phyloP scores from a whole-genome alignment of 2,888 invertebrate genomes.

The Polyommatus iphigenia region DNA sequence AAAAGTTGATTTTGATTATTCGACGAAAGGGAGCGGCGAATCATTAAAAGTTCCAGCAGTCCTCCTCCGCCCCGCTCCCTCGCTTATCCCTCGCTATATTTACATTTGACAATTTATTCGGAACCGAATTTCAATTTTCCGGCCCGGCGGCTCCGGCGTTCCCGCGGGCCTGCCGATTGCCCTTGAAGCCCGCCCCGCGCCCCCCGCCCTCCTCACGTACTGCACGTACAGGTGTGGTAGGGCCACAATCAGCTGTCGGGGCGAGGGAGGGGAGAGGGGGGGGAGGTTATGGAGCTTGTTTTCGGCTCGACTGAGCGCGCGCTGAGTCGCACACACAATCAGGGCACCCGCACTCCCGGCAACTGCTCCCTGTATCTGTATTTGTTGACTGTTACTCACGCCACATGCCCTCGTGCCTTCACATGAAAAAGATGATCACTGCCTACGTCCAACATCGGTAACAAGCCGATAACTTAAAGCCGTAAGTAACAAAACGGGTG shows the following conservation, averaged over 20 bases:
- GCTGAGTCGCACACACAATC: background rate
- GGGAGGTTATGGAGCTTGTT: background rate
- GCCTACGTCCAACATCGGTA: background rate
- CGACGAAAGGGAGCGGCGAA: background rate
- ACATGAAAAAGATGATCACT: background rate
- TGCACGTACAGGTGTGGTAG: background rate
- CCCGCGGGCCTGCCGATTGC: slow-evolving; percentile 14
- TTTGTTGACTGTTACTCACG: background rate
- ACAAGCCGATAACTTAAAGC: background rate
- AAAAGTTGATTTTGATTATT: slow-evolving; percentile 13
- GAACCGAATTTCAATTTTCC: slow-evolving; percentile 29
- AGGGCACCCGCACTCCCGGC: background rate
- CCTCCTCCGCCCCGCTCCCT: background rate
- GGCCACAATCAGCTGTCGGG: background rate
- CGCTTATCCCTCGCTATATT: background rate
- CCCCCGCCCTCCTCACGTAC: background rate
- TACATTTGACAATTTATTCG: slow-evolving; percentile 28
- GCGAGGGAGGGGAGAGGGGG: background rate
- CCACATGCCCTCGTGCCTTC: background rate
- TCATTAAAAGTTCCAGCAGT: slow-evolving; percentile 2
- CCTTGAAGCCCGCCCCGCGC: background rate
- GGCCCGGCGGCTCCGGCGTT: slow-evolving; percentile 3
- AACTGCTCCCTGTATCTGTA: background rate
- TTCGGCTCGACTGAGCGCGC: slow-evolving; percentile 5
- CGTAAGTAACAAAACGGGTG: background rate